These are phyloP conservation scores for Poeciliopsis retropinna DNA, from an alignment of 2,113 vertebrate genomes.

Conservation along the genomic window DNA sequence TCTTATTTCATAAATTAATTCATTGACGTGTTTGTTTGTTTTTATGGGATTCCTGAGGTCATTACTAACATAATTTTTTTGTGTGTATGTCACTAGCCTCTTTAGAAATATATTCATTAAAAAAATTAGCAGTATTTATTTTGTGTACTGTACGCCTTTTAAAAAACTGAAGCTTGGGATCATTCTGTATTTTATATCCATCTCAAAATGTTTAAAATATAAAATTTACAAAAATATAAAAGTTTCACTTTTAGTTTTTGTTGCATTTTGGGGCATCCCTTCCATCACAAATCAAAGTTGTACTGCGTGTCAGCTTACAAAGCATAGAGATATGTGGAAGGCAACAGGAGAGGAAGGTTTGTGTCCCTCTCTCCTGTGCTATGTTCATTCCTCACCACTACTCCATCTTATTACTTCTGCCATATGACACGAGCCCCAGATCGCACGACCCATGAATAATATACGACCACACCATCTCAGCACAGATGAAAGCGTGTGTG, in stretches of 20 bases:
- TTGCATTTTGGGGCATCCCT: slow-evolving; percentile 34
- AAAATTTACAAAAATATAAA: neutral
- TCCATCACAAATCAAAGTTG: slow-evolving; percentile 63
- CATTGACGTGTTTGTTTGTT: no score
- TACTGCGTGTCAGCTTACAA: slow-evolving; percentile 30
- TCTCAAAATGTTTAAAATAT: neutral
- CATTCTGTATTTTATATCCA: neutral
- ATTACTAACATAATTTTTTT: neutral
- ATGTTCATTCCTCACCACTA: slow-evolving; percentile 71
- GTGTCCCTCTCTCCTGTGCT: slow-evolving; percentile 45
- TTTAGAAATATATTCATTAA: no score
- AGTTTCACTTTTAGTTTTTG: neutral
- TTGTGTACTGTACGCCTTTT: neutral
- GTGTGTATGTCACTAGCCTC: neutral
- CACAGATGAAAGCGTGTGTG: slow-evolving; percentile 80
- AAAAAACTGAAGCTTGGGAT: neutral
- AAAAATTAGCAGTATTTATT: no score
- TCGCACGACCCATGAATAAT: slow-evolving; percentile 83
- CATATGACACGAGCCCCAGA: slow-evolving; percentile 77
- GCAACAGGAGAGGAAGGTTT: slow-evolving; percentile 50
- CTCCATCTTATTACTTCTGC: slow-evolving; percentile 81
- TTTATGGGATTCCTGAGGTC: no score
- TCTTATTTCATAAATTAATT: no score
- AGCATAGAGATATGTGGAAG: slow-evolving; percentile 35
- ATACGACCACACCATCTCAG: slow-evolving; percentile 80